Base-by-base conservation (phyloP, 2,113 vertebrate species). In the Phaethon lepturus region DNA sequence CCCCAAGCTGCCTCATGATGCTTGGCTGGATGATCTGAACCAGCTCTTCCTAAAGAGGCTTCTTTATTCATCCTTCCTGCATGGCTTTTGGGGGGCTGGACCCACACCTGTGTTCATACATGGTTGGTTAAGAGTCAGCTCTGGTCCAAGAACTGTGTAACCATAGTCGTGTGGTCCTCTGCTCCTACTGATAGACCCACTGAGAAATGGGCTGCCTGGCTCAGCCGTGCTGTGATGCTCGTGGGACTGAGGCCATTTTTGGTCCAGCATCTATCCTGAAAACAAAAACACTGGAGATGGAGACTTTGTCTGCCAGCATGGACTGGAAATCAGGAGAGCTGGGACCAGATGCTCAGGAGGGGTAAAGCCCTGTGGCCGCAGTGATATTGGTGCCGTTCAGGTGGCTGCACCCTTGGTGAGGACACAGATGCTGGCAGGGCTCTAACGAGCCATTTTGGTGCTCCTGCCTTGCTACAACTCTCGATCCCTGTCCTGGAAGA, bases 121-220 rank as follows among this genome's bases (percentile, higher is more conserved):
- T 7, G 52, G n/a, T 53, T 69, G 12, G 18, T 52, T 47, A 52
- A 18, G 58, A 44, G 45, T 40, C 31, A 79, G 23, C 31, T 68
- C 38, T 66, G 33, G 20, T 50, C 33, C 64, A 55, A 67, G 68
- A 72, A 67, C 33, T 77, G 24, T 73, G 59, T 66, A 67, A 76
- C 58, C 2, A 0, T 6, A 17, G 29, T 3, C 2, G 1, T 5
- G 13, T n/a, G n/a, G n/a, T 52, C 47, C 79, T 77, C 26, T 8
- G 7, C 18, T 86, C 67, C 50, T 35, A 49, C 29, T 5, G 2
- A 73, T 1, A 83, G 20, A 44, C 13, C 42, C 4, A 1, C 2
- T 40, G 72, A 73, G 40, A n/a, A 68, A 47, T 22, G 53, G 66
- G 26, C 64, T 79, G 49, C 58, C 53, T 53, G 52, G 23, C 35